A percentile compares a stretch with the other conserved stretches of the same genome.
These are phyloP conservation scores for Coelogynopora nodosa DNA, from an alignment of 2,888 invertebrate species.

Conservation along the genomic window DNA sequence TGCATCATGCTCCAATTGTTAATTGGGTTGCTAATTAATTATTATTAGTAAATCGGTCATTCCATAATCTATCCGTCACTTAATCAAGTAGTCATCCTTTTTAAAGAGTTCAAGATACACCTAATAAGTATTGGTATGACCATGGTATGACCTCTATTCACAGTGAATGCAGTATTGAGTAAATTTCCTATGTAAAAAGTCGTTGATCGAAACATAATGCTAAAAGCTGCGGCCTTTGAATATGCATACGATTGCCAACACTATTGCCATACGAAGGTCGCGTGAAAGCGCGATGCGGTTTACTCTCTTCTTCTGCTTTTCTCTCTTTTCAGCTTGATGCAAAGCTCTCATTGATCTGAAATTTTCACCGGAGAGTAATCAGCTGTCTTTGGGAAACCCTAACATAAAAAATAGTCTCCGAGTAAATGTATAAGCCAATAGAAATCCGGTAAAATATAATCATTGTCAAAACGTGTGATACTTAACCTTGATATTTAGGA, in stretches of 20 bases:
- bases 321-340: not conserved
- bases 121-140: too few relatives aligned
- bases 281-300: not conserved
- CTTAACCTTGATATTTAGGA: not conserved
- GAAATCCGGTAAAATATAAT: not conserved
- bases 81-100: too few relatives aligned
- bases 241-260: not conserved
- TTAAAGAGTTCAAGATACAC: too few relatives aligned
- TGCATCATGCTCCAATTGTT: too few relatives aligned
- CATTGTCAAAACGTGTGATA: not conserved
- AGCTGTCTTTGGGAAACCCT: not conserved
- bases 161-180: too few relatives aligned
- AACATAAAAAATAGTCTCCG: not conserved
- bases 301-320: not conserved
- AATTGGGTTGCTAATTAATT: too few relatives aligned
- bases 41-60: too few relatives aligned
- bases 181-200: too few relatives aligned
- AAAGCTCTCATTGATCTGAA: not conserved
- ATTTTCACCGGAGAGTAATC: not conserved
- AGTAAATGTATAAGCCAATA: not conserved
- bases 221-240: too few relatives aligned
- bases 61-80: too few relatives aligned
- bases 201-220: too few relatives aligned
- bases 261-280: not conserved
- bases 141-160: too few relatives aligned